Evolutionary conservation across 2,113 vertebrate genomes (phyloP), one percentile per base, ranked within the genome.

Genomic region (Acanthisitta chloris): DNA sequence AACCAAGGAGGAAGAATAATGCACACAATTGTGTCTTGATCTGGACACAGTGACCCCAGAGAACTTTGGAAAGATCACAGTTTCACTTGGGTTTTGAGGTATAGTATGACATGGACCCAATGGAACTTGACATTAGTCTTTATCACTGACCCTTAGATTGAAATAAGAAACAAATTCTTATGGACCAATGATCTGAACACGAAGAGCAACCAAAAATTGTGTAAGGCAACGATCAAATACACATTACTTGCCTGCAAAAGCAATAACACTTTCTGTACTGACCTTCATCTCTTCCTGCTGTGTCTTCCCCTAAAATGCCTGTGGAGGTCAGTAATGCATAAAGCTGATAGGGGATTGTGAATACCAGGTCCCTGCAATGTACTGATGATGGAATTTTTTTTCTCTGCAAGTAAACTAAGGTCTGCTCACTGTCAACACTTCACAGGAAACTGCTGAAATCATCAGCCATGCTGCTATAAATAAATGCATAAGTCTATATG

Each of bases 241-340:
- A 19, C 5, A 6, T 20, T n/a, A 57, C 23, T 43, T 54, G 7
- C 31, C 29, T 38, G 76, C 46, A 81, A 80, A 91, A 92, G 67
- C n/a, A 92, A 2, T 36, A 81, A 54, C 29, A 33, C 7, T 45
- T 74, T 78, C 40, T 59, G 82, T 33, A n/a, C 67, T 86, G 92
- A 95, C 96, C 96, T 96, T 93, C 17, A 0, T 72, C 29, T 90
- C 77, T 45, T 88, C 94, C 92, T 92, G 82, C 92, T 97, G 92
- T 95, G 94, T 71, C 72, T 96, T 96, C 94, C 90, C 88, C 57
- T 93, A 72, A 88, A 95, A 88, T 94, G 94, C 96, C 96, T 94
- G 94, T 94, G 93, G 96, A 97, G 94, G 96, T 97, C 96, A 97
- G 94, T 94, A 96, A 96, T 42, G 94, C 94, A 93, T 70, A 97